A percentile compares a stretch with the other conserved stretches of the same genome.
phyloP scores from a whole-genome alignment of 2,113 vertebrate species.

The Sialia sialis region DNA sequence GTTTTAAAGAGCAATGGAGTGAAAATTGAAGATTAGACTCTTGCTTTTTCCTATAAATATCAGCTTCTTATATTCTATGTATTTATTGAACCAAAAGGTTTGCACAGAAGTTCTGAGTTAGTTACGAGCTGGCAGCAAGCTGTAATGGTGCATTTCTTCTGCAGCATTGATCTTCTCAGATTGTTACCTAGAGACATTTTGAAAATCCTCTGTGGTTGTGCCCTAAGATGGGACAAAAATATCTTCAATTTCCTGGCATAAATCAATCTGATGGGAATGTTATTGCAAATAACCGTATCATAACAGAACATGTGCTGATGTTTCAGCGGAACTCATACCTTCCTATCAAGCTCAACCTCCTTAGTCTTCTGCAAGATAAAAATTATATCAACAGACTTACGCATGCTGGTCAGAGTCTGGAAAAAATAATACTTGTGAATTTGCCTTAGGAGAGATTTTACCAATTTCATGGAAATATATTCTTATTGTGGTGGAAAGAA shows the following conservation, averaged over 20 bases:
- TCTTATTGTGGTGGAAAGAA: neutral
- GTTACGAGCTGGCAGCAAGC: neutral
- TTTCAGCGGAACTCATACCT: neutral
- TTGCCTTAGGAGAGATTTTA: neutral
- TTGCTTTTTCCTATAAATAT: neutral
- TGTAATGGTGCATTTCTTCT: neutral
- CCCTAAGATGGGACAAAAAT: neutral
- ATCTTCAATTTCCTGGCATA: constrained; percentile 18
- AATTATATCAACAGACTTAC: neutral
- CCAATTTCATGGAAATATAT: neutral
- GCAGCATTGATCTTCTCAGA: neutral
- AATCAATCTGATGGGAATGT: constrained; percentile 56
- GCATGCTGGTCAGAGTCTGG: neutral
- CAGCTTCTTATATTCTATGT: neutral
- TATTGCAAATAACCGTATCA: constrained; percentile 42
- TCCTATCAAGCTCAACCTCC: neutral
- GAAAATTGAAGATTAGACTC: neutral
- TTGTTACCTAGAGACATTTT: constrained; percentile 36
- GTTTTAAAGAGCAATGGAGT: neutral
- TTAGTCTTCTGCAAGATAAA: constrained; percentile 19
- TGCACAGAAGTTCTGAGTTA: neutral
- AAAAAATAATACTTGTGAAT: neutral
- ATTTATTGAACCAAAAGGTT: constrained; percentile 9
- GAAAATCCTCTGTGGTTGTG: neutral
- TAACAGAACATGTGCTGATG: neutral